Evolutionary conservation across 1,140 invertebrate genomes (phyloP).

Genomic region (Manduca sexta): DNA sequence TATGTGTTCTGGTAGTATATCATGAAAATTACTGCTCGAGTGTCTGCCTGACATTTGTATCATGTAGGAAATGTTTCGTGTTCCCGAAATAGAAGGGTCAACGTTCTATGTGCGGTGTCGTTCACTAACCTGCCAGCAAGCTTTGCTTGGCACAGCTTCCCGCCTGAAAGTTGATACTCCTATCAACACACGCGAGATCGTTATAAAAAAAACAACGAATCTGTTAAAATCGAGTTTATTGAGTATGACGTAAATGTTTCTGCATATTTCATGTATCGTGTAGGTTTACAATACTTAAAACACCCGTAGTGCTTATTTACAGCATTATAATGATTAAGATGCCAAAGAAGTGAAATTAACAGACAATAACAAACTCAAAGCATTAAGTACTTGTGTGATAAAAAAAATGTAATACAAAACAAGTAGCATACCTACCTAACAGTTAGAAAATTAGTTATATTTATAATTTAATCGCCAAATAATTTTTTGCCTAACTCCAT

Average conservation of each 20-base stretch:
- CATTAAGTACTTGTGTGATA: conserved; percentile 9
- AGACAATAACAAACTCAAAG: conserved; percentile 3
- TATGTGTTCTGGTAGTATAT: no score
- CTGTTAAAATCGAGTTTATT: conserved; percentile 13
- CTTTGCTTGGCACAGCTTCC: conserved; percentile 29
- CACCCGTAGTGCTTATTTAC: conserved; percentile 7
- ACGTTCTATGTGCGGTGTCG: conserved; percentile 21
- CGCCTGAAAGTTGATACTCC: conserved; percentile 19
- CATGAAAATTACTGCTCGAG: background rate
- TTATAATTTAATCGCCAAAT: conserved; percentile 81
- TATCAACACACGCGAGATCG: background rate
- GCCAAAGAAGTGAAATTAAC: no score
- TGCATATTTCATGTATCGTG: conserved; percentile 1
- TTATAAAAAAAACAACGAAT: conserved; percentile 10
- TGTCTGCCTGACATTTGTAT: conserved; percentile 12
- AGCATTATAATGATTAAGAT: background rate
- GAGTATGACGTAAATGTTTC: conserved; percentile 4
- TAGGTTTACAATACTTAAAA: background rate
- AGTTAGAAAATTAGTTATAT: background rate
- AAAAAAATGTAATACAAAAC: conserved; percentile 9
- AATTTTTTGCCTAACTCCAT: conserved; percentile 91
- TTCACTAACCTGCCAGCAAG: conserved; percentile 39
- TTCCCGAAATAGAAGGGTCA: conserved; percentile 39
- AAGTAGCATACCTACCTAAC: conserved; percentile 13
- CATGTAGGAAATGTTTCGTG: conserved; percentile 27